A percentile compares a stretch with the other conserved stretches of the same genome.
phyloP scores from a whole-genome alignment of 2,797 vertebrate genomes.

The Characodon lateralis region DNA sequence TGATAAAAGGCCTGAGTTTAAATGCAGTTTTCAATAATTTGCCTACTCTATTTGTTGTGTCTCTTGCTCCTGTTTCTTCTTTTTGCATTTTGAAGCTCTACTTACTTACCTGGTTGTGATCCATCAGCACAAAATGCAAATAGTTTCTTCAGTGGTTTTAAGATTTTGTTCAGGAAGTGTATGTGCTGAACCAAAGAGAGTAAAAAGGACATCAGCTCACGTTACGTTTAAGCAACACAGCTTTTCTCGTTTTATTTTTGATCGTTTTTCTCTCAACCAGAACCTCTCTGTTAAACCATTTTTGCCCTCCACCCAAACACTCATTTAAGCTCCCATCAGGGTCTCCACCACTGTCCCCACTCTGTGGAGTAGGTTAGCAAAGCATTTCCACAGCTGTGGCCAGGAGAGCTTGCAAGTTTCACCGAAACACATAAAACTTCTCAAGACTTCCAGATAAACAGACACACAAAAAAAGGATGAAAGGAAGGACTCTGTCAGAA shows the following conservation, averaged over 20 bases:
- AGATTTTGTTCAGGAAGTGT: neutral
- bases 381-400: slow-evolving; percentile 73
- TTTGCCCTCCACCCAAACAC: slow-evolving; percentile 50
- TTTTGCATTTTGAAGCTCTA: neutral
- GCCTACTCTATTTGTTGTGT: neutral
- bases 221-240: slow-evolving; percentile 41
- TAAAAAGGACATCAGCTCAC: slow-evolving; percentile 35
- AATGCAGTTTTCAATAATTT: neutral
- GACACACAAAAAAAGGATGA: slow-evolving; percentile 31
- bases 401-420: slow-evolving; percentile 69
- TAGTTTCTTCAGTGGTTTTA: neutral
- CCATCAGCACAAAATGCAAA: neutral
- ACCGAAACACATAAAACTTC: slow-evolving; percentile 42
- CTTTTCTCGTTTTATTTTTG: slow-evolving; percentile 50
- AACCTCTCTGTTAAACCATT: slow-evolving; percentile 43
- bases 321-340: slow-evolving; percentile 18
- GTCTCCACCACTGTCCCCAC: slow-evolving; percentile 50
- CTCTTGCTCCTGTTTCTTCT: neutral
- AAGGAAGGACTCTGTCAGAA: slow-evolving; percentile 39
- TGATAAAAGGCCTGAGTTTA: neutral
- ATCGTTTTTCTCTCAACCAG: slow-evolving; percentile 28
- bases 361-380: slow-evolving; percentile 55
- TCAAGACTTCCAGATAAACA: slow-evolving; percentile 56
- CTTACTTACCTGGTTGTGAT: neutral
- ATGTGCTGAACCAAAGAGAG: neutral